Evolutionary conservation across 2,797 vertebrate species (phyloP).

Genomic region (Gorsachius magnificus): DNA sequence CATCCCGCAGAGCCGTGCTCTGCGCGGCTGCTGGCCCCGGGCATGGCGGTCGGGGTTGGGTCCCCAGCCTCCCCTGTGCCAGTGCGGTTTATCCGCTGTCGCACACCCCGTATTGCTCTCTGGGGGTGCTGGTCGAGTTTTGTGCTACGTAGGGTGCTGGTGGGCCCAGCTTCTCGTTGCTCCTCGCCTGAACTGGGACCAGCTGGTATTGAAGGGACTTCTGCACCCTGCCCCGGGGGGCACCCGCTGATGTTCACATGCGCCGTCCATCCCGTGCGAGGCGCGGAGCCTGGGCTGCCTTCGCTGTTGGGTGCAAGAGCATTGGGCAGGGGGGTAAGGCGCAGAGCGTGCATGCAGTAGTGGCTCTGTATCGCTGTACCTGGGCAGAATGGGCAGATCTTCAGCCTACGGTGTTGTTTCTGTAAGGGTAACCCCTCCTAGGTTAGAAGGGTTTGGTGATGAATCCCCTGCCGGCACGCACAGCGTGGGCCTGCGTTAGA

Average conservation of each 20-base stretch:
- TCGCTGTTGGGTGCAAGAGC: not conserved
- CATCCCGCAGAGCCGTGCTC: accelerated
- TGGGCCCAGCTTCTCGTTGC: not conserved
- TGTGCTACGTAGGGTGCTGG: not conserved
- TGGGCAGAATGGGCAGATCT: not conserved
- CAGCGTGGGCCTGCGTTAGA: not conserved
- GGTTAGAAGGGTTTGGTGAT: not conserved
- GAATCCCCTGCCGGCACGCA: not conserved
- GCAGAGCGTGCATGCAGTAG: not conserved
- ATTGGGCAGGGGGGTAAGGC: not conserved
- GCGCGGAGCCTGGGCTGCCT: not conserved
- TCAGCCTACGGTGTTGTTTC: not conserved
- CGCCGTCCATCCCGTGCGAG: accelerated
- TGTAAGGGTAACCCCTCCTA: not conserved
- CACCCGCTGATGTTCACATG: accelerated
- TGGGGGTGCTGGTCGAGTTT: not conserved
- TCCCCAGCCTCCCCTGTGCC: not conserved
- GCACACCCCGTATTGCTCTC: not conserved
- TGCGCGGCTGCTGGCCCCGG: accelerated
- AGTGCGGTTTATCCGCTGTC: accelerated
- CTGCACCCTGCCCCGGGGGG: not conserved
- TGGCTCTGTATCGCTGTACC: not conserved
- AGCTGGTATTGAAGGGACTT: not conserved
- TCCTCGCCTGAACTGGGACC: not conserved
- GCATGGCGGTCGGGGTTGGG: accelerated